phyloP scores from a whole-genome alignment of 2,113 vertebrate species.

The Nestor notabilis region DNA sequence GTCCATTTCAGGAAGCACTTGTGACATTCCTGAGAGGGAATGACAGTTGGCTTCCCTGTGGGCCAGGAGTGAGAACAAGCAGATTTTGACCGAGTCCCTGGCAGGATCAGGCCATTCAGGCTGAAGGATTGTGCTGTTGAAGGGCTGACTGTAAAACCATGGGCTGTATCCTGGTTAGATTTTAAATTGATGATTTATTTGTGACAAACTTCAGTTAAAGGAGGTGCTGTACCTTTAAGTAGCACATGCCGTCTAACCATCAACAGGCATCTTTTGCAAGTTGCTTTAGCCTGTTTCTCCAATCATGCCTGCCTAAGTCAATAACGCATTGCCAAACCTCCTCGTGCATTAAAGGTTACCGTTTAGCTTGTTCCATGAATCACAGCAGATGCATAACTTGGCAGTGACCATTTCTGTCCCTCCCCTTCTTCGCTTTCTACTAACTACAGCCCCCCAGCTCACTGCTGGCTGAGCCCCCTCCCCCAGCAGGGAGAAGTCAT shows the following conservation, averaged over 20 bases:
- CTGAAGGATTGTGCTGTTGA: not conserved
- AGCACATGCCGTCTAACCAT: conserved; percentile 30
- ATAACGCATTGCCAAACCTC: conserved; percentile 49
- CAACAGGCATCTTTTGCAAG: conserved; percentile 28
- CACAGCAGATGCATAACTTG: conserved; percentile 79
- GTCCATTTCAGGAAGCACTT: not conserved
- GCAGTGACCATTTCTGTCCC: conserved; percentile 74
- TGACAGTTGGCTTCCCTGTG: not conserved
- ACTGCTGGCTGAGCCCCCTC: conserved; percentile 76
- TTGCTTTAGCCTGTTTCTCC: conserved; percentile 44
- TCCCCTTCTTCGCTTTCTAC: conserved; percentile 73
- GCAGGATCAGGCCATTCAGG: not conserved
- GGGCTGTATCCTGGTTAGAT: not conserved
- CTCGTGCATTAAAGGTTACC: conserved; percentile 62
- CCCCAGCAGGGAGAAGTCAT: conserved; percentile 81
- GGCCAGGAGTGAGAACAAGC: not conserved
- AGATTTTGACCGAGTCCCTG: not conserved
- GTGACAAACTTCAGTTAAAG: not conserved
- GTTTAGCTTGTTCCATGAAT: conserved; percentile 73
- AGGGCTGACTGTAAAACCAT: not conserved
- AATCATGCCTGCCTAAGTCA: conserved; percentile 69
- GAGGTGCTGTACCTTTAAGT: conserved; percentile 50
- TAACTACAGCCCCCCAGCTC: conserved; percentile 77
- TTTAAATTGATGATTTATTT: not conserved
- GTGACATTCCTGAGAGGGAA: fast-evolving